These are phyloP conservation scores for Misgurnus mizolepis DNA, from an alignment of 2,113 vertebrate species.

Conservation along the genomic window DNA sequence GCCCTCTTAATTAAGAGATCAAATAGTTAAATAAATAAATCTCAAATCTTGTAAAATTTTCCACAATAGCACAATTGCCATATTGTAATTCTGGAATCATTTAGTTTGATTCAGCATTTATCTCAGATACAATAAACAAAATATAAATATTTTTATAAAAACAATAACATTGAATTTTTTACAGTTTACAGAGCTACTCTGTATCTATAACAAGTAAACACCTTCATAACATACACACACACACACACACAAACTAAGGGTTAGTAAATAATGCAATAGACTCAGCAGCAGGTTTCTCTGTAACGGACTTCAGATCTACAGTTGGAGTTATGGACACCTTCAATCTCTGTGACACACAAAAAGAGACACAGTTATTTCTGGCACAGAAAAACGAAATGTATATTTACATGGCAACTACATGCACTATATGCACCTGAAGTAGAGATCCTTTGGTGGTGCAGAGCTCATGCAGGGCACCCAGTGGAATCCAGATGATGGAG, in stretches of 20 bases:
- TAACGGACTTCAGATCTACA: conserved; percentile 56
- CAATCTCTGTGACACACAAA: conserved; percentile 61
- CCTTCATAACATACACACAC: neutral
- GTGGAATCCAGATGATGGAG: conserved; percentile 76
- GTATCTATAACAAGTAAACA: neutral
- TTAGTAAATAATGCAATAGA: conserved; percentile 47
- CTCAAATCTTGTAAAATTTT: neutral
- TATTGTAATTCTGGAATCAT: neutral
- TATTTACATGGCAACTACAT: neutral
- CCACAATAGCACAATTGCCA: neutral
- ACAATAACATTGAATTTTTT: neutral
- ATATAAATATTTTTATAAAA: neutral
- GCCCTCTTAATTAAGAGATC: neutral
- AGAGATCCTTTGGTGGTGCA: conserved; percentile 67
- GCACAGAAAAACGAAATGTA: neutral
- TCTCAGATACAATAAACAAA: neutral
- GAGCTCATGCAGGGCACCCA: conserved; percentile 73
- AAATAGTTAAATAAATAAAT: conserved; percentile 8
- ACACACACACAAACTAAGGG: neutral
- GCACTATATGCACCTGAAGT: conserved; percentile 61
- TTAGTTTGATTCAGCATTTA: neutral
- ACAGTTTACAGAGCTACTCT: neutral
- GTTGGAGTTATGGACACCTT: conserved; percentile 59
- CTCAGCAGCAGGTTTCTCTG: conserved; percentile 49
- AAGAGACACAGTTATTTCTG: neutral